A percentile compares a stretch with the other conserved stretches of the same genome.
Evolutionary conservation across 2,888 invertebrate species (phyloP).

Genomic region (Odiellus spinosus): DNA sequence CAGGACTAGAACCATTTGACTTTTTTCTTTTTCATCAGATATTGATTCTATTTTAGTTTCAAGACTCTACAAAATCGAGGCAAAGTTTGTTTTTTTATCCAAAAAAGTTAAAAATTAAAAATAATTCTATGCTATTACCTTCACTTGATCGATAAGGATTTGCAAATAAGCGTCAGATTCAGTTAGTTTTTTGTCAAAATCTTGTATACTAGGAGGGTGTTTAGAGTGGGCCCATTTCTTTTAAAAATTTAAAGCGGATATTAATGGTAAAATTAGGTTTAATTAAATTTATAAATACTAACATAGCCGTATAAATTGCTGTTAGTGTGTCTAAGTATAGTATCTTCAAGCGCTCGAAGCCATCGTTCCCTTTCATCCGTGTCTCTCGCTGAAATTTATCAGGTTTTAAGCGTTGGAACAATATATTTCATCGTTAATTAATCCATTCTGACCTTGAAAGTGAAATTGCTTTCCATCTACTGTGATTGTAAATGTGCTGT

Average conservation of each 20-base stretch:
- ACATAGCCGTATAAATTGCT: constrained; percentile 5
- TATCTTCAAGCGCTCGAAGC: constrained; percentile 86
- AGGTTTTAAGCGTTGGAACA: neutral
- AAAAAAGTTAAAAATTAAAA: no score
- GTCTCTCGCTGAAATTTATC: constrained; percentile 51
- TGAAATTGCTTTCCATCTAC: constrained; percentile 99
- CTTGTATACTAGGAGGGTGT: constrained; percentile 42
- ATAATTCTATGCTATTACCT: constrained; percentile 32
- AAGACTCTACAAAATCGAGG: constrained; percentile 42
- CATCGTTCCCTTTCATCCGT: constrained; percentile 87
- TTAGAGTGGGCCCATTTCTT: constrained; percentile 43
- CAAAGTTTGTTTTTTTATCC: no score
- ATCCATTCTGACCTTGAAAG: constrained; percentile 52
- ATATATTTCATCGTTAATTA: neutral
- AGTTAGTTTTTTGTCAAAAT: constrained; percentile 74
- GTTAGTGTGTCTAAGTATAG: constrained; percentile 64
- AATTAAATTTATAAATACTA: neutral
- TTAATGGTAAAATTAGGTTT: constrained; percentile 10
- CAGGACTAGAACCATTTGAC: constrained; percentile 50
- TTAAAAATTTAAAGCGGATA: constrained; percentile 21
- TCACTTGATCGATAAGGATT: constrained; percentile 81
- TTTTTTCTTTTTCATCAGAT: constrained; percentile 44
- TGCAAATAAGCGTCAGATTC: constrained; percentile 94
- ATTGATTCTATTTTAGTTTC: constrained; percentile 47
- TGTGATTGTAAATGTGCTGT: constrained; percentile 93